Evolutionary conservation across 2,113 vertebrate species (phyloP).

Genomic region (Paracanthobrama guichenoti): DNA sequence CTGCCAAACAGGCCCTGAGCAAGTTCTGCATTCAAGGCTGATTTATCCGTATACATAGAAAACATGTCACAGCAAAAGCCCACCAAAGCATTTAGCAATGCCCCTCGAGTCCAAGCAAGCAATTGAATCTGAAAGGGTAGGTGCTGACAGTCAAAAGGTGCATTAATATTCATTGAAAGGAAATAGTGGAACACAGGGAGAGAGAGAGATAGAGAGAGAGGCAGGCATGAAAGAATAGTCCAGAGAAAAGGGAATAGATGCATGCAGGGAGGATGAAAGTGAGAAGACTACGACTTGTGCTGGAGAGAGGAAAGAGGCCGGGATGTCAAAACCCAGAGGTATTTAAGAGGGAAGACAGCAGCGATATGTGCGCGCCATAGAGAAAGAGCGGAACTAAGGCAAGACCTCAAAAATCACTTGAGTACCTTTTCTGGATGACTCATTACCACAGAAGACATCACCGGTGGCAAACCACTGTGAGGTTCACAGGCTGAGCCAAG

Average conservation of each 20-base stretch:
- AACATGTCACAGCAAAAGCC: constrained; percentile 41
- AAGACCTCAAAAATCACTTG: background rate
- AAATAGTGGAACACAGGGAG: constrained; percentile 13
- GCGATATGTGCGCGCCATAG: background rate
- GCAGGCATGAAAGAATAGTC: constrained; percentile 22
- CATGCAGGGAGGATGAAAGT: constrained; percentile 1
- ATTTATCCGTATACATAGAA: constrained; percentile 33
- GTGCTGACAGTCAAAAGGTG: constrained; percentile 44
- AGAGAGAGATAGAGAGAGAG: too few species aligned
- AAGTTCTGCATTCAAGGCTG: constrained; percentile 38
- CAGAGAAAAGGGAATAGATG: constrained; percentile 23
- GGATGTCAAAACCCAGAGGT: constrained; percentile 8
- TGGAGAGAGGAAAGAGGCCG: background rate
- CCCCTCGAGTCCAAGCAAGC: constrained; percentile 35
- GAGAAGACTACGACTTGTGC: background rate
- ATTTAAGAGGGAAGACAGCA: background rate
- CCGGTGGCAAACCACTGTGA: background rate
- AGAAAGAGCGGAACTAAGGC: background rate
- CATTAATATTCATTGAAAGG: constrained; percentile 52
- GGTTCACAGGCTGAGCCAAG: background rate
- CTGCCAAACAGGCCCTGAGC: background rate
- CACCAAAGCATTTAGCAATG: constrained; percentile 39
- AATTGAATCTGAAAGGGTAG: constrained; percentile 35
- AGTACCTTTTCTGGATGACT: too few species aligned
- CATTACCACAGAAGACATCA: background rate